Base-by-base conservation (phyloP, 2,888 invertebrate species). In the Uropetala carovei region DNA sequence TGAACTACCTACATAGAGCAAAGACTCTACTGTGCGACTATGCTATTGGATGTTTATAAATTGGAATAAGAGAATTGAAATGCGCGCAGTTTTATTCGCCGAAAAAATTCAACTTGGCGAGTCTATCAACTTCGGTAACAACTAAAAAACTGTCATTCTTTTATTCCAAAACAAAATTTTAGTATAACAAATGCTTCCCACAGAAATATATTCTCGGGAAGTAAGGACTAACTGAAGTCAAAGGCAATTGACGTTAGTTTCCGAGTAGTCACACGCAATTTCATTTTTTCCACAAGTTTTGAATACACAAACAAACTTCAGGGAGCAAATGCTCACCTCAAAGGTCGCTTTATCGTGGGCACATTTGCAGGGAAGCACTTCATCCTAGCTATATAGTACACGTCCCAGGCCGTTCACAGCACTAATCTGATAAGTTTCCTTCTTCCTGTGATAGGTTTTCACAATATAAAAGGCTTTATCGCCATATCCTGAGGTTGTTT, bases 291-390 rank as follows among this genome's bases (percentile, higher is more conserved):
- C 89, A 64, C 18, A 59, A 43, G 30, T 64, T 60, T 64, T 30
- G 64, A 3, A 43, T 43, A 68, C 64, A 89, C 68, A 86, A 89
- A 60, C 75, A 89, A 89, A 89, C 89, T 89, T 64, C 64, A 14
- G 89, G 64, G 89, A 89, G 89, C 89, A 68, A 89, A 89, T 89
- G 89, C 89, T 89, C 89, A 89, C 89, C 89, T 89, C 89, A 89
- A 89, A 89, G 89, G 89, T 64, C 89, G 89, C 89, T 89, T 89
- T 89, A 89, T 89, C 89, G 89, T 89, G 89, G 89, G 89, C 89
- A 89, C 89, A 89, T 89, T 89, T 89, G 89, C 89, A 89, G 89
- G 89, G 89, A 89, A 89, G 89, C 89, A 89, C 89, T 89, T 89
- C 89, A 89, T 89, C 89, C 89, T 89, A 89, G 89, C 89, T 68